phyloP scores from a whole-genome alignment of 1,140 invertebrate species.

The Nebria ingens region DNA sequence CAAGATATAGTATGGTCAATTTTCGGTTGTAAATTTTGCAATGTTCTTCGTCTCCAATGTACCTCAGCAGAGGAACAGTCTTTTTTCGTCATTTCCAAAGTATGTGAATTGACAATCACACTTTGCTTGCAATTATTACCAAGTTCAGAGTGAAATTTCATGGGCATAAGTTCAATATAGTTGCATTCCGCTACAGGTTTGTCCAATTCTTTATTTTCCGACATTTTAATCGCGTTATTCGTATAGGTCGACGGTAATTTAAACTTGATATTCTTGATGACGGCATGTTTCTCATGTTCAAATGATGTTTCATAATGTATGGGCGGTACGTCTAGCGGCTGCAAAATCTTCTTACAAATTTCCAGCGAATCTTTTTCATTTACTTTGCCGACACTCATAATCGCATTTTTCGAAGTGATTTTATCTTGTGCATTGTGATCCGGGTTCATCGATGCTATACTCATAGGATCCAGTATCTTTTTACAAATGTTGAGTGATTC shows the following conservation, averaged over 20 bases:
- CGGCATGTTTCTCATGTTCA: slow-evolving; percentile 26
- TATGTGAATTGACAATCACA: too few relatives aligned
- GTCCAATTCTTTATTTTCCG: too few relatives aligned
- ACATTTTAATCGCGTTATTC: slow-evolving; percentile 11
- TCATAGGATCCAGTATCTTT: slow-evolving; percentile 16
- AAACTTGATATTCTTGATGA: slow-evolving; percentile 35
- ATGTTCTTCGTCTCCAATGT: too few relatives aligned
- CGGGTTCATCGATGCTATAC: neutral
- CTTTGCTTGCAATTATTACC: too few relatives aligned
- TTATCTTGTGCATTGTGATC: neutral
- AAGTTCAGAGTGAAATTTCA: too few relatives aligned
- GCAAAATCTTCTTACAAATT: slow-evolving; percentile 24
- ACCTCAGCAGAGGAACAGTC: too few relatives aligned
- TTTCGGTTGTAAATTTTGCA: too few relatives aligned
- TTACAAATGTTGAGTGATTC: slow-evolving; percentile 25
- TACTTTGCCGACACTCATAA: slow-evolving; percentile 14
- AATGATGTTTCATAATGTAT: slow-evolving; percentile 31
- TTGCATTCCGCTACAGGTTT: too few relatives aligned
- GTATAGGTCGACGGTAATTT: slow-evolving; percentile 30
- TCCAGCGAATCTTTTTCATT: slow-evolving; percentile 18
- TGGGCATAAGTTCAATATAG: too few relatives aligned
- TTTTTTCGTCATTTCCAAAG: too few relatives aligned
- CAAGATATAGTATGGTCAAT: too few relatives aligned
- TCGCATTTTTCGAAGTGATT: slow-evolving; percentile 13
- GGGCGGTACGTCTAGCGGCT: slow-evolving; percentile 9